These are phyloP conservation scores for Imbricaverruca yamaguchii DNA, from an alignment of 2,888 invertebrate genomes.

Conservation along the genomic window DNA sequence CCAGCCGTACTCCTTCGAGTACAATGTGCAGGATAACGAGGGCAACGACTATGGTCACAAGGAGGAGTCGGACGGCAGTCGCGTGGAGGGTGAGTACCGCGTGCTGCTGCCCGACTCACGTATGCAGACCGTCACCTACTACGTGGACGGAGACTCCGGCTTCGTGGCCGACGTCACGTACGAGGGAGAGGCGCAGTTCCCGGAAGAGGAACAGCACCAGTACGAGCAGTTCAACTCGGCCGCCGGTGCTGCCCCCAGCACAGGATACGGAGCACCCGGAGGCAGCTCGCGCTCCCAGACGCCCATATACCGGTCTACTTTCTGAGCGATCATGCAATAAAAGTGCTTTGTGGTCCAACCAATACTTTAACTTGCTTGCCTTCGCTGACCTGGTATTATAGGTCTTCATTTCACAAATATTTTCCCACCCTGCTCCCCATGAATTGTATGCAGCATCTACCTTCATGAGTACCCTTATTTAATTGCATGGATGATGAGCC, in stretches of 20 bases:
- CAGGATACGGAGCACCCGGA: not conserved
- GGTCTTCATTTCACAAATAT: no score
- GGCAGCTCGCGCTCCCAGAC: not conserved
- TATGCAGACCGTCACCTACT: conserved; percentile 14
- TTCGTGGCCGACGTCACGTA: not conserved
- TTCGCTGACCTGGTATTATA: no score
- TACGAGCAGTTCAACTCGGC: not conserved
- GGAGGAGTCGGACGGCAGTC: not conserved
- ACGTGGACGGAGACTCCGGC: not conserved
- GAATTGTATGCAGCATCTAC: no score
- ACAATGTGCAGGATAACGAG: not conserved
- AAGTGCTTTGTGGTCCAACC: no score
- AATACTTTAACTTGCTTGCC: no score
- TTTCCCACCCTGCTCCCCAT: no score
- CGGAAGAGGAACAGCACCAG: not conserved
- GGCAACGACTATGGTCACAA: not conserved
- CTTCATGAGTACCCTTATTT: no score
- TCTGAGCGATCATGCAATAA: not conserved
- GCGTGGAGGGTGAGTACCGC: not conserved
- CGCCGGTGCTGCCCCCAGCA: not conserved
- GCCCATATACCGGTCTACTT: not conserved
- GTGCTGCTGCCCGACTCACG: conserved; percentile 10
- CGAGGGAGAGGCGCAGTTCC: conserved; percentile 5
- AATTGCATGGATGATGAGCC: no score
- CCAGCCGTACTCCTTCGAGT: not conserved